These are phyloP conservation scores for Gymnobelideus leadbeateri DNA, from an alignment of 2,113 vertebrate species.

Conservation along the genomic window DNA sequence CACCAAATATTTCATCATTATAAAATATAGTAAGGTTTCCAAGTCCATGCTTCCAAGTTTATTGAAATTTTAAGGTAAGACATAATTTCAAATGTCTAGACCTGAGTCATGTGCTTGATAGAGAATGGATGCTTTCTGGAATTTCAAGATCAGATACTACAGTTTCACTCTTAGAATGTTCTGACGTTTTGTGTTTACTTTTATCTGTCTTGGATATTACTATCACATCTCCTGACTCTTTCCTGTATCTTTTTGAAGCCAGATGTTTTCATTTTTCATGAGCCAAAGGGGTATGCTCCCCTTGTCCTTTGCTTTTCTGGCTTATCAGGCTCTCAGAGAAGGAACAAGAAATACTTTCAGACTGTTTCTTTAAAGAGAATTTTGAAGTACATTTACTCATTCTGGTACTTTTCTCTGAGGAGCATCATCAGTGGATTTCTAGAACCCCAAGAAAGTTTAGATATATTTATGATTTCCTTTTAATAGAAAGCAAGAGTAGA, in stretches of 20 bases:
- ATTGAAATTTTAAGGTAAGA: slow-evolving; percentile 82
- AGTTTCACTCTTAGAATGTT: slow-evolving; percentile 76
- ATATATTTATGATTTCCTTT: too few relatives aligned
- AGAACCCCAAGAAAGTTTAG: too few relatives aligned
- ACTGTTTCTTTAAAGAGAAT: slow-evolving; percentile 63
- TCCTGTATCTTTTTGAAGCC: slow-evolving; percentile 79
- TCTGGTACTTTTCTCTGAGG: slow-evolving; percentile 73
- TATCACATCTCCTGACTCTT: slow-evolving; percentile 69
- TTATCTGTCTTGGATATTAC: slow-evolving; percentile 70
- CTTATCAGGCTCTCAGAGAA: slow-evolving; percentile 69
- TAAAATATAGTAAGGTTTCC: slow-evolving; percentile 6
- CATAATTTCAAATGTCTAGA: slow-evolving; percentile 71
- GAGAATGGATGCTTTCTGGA: slow-evolving; percentile 78
- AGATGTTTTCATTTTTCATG: slow-evolving; percentile 75
- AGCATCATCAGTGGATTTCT: not conserved
- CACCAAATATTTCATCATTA: slow-evolving; percentile 4
- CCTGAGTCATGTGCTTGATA: slow-evolving; percentile 60
- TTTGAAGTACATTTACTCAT: slow-evolving; percentile 75
- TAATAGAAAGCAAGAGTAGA: too few relatives aligned
- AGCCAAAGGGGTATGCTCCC: slow-evolving; percentile 64
- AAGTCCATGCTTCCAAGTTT: slow-evolving; percentile 68
- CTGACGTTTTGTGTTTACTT: slow-evolving; percentile 68
- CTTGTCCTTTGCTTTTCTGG: slow-evolving; percentile 70
- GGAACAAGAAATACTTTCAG: slow-evolving; percentile 59
- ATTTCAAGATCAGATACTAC: slow-evolving; percentile 81